Conservation (phyloP, 2,113 vertebrate species). For the Misgurnus mizolepis region DNA sequence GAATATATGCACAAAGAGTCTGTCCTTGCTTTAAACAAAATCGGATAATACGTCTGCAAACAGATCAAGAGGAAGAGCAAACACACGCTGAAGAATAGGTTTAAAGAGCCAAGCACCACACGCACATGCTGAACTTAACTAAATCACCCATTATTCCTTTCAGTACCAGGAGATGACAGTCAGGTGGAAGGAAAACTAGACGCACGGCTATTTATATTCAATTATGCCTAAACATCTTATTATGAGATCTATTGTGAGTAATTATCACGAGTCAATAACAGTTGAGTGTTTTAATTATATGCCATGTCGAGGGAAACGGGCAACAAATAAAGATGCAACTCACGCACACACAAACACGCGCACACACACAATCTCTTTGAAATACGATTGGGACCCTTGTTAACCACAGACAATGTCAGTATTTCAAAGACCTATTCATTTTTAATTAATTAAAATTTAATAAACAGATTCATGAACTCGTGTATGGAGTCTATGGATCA, state of each 20-base stretch:
- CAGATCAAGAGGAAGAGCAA: constrained; percentile 69
- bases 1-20: constrained; percentile 71
- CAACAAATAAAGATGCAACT: constrained; percentile 60
- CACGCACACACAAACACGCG: constrained; percentile 9
- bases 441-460: background rate
- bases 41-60: constrained; percentile 74
- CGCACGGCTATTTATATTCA: constrained; percentile 70
- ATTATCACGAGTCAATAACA: constrained; percentile 74
- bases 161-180: constrained; percentile 64
- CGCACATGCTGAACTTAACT: constrained; percentile 40
- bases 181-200: constrained; percentile 63
- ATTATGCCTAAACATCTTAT: constrained; percentile 71
- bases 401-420: background rate
- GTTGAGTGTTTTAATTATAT: constrained; percentile 69
- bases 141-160: constrained; percentile 57
- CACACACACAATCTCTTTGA: background rate
- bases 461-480: background rate
- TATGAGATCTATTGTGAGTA: constrained; percentile 58
- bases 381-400: background rate
- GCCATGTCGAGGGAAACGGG: constrained; percentile 63
- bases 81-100: constrained; percentile 53
- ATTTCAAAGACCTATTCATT: background rate
- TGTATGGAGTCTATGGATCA: background rate
- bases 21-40: constrained; percentile 72
- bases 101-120: constrained; percentile 39